phyloP scores from a whole-genome alignment of 2,888 invertebrate species.

The Arctia plantaginis region DNA sequence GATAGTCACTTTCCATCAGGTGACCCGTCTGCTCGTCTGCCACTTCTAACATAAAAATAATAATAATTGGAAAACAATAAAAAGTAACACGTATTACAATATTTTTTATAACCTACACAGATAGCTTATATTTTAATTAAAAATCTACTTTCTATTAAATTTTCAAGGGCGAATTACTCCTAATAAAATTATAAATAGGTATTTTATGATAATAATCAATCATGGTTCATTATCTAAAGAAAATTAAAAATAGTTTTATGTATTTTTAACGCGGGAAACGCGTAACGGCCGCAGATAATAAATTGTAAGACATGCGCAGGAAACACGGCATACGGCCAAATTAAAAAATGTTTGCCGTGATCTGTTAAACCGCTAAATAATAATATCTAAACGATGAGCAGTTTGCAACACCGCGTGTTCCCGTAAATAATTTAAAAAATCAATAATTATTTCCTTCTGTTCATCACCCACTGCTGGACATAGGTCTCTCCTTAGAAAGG shows the following conservation, averaged over 20 bases:
- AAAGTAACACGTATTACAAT: no score
- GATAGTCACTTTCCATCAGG: no score
- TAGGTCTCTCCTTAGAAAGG: no score
- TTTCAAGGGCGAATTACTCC: not conserved
- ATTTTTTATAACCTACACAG: no score
- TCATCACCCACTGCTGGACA: no score
- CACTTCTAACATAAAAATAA: no score
- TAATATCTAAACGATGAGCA: not conserved
- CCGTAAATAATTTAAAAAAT: no score
- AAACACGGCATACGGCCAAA: conserved; percentile 8
- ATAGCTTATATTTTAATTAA: not conserved
- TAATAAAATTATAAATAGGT: not conserved
- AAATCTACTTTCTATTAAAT: not conserved
- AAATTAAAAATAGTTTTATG: conserved; percentile 2
- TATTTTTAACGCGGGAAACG: conserved; percentile 8
- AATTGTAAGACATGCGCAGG: conserved; percentile 3
- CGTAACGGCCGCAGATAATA: conserved; percentile 6
- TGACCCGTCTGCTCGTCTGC: no score
- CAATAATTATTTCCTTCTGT: no score
- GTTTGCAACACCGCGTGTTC: no score
- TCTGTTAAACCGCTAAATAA: not conserved
- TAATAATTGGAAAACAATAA: no score
- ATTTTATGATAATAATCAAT: not conserved
- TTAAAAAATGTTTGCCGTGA: not conserved
- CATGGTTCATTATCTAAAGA: not conserved